These are phyloP conservation scores for Otocyon megalotis DNA, from an alignment of 2,113 vertebrate genomes.

Conservation along the genomic window DNA sequence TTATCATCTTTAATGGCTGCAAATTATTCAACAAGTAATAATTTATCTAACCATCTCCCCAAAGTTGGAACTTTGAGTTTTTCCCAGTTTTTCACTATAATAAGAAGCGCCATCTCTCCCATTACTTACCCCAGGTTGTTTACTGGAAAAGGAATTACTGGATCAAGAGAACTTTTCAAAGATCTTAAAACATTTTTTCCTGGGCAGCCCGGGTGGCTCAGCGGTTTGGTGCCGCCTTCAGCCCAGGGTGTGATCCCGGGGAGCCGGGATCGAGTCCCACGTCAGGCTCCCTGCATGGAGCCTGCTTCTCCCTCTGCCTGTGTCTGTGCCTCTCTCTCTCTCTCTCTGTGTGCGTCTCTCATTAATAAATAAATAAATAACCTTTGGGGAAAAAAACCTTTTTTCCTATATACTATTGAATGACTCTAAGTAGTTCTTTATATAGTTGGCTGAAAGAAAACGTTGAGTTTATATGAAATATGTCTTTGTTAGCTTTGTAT, in stretches of 20 bases:
- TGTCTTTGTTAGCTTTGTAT: slow-evolving; percentile 16
- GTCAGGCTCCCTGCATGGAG: no score
- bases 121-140: slow-evolving; percentile 10
- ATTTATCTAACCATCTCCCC: slow-evolving; percentile 4
- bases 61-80: not conserved
- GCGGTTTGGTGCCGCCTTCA: no score
- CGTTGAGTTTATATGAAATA: slow-evolving; percentile 30
- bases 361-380: no score
- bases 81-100: not conserved
- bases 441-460: slow-evolving; percentile 41
- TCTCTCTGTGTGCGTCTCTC: no score
- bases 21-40: slow-evolving; percentile 3
- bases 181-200: slow-evolving; percentile 19
- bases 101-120: slow-evolving; percentile 6
- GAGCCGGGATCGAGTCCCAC: no score
- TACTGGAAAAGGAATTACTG: slow-evolving; percentile 20
- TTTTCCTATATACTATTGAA: slow-evolving; percentile 8
- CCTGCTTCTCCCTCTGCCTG: no score
- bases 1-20: not conserved
- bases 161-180: slow-evolving; percentile 10
- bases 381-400: not conserved
- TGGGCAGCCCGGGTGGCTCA: not conserved
- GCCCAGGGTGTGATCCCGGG: no score
- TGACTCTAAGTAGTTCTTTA: not conserved
- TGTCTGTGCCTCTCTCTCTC: not conserved